A percentile compares a stretch with the other conserved stretches of the same genome.
Conservation (phyloP, 2,113 vertebrate genomes). For the Callocephalon fimbriatum region DNA sequence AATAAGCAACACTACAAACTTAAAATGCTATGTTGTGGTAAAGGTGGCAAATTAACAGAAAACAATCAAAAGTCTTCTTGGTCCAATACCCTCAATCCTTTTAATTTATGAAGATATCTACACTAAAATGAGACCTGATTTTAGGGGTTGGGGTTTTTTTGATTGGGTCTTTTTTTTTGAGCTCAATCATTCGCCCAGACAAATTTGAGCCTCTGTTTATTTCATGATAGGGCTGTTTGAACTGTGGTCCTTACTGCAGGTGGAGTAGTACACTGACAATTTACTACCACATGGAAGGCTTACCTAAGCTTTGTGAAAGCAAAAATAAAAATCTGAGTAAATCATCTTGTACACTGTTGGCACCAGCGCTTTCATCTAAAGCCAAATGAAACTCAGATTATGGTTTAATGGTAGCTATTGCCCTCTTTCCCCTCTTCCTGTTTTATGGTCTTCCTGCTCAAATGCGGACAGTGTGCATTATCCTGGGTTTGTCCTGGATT, state of each 20-base stretch:
- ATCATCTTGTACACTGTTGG: neutral
- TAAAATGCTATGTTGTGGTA: neutral
- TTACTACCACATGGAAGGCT: neutral
- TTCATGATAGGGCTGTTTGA: neutral
- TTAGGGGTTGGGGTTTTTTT: neutral
- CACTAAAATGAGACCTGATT: neutral
- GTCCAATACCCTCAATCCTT: neutral
- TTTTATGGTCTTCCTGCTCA: neutral
- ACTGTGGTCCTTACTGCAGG: neutral
- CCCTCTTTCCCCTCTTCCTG: neutral
- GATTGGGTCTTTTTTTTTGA: neutral
- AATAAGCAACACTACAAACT: neutral
- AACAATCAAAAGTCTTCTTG: neutral
- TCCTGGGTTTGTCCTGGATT: neutral
- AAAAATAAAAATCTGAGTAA: neutral
- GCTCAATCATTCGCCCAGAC: neutral
- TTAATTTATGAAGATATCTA: neutral
- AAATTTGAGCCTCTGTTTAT: neutral
- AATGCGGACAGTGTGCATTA: rapidly evolving
- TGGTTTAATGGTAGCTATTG: neutral
- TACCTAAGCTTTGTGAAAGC: neutral
- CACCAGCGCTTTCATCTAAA: neutral
- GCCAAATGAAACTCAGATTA: neutral
- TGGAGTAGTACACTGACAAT: neutral
- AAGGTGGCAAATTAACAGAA: neutral